Percentiles rank a stretch among this genome's conserved stretches.
phyloP scores from a whole-genome alignment of 2,797 vertebrate species.

The Anas acuta region DNA sequence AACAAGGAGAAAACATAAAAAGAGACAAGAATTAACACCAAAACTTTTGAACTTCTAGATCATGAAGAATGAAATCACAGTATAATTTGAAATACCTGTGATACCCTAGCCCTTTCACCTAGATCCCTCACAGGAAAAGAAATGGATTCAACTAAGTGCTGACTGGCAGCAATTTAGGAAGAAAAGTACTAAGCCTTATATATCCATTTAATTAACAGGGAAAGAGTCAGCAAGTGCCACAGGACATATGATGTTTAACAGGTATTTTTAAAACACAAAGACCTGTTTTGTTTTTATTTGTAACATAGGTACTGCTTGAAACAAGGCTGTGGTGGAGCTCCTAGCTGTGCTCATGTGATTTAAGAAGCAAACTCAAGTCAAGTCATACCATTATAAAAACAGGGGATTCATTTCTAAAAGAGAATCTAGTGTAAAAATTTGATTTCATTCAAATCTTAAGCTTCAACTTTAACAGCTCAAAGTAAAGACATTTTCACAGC shows the following conservation, averaged over 20 bases:
- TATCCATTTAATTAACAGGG: neutral
- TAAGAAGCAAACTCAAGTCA: neutral
- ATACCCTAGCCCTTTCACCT: neutral
- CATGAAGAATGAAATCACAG: accelerated
- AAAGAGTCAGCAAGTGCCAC: neutral
- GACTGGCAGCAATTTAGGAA: neutral
- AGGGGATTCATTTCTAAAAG: accelerated
- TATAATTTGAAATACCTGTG: neutral
- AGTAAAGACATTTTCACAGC: neutral
- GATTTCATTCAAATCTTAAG: neutral
- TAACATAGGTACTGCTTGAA: neutral
- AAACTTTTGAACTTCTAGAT: neutral
- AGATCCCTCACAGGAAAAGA: neutral
- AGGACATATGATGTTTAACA: neutral
- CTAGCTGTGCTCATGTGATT: neutral
- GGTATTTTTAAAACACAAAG: neutral
- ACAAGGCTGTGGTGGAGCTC: neutral
- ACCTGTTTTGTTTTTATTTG: neutral
- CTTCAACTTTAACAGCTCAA: neutral
- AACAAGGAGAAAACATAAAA: neutral
- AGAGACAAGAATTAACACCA: neutral
- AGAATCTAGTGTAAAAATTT: neutral
- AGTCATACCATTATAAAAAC: neutral
- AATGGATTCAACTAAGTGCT: neutral
- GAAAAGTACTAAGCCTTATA: neutral